phyloP scores from a whole-genome alignment of 2,888 invertebrate species.

The Sesia apiformis region DNA sequence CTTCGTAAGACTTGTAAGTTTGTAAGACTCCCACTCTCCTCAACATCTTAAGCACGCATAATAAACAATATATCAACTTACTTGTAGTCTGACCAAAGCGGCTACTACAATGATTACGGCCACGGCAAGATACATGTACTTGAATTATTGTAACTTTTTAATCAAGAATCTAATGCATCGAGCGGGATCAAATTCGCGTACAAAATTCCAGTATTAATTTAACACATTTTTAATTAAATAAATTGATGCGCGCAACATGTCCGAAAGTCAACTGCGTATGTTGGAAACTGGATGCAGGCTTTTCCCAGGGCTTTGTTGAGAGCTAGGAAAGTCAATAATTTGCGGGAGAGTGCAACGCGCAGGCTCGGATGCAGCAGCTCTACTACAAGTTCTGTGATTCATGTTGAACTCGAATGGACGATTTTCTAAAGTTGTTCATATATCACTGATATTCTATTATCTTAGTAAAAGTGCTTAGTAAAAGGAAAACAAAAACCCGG shows the following conservation, averaged over 20 bases:
- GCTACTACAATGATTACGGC: slow-evolving; percentile 6
- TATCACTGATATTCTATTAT: too few species aligned
- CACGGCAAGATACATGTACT: slow-evolving; percentile 4
- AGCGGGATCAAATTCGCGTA: not conserved
- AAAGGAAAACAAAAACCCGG: too few species aligned
- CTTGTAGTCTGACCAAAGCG: slow-evolving; percentile 1
- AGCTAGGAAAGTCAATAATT: slow-evolving; percentile 1
- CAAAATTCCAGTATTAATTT: not conserved
- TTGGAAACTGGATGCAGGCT: not conserved
- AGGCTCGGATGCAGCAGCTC: not conserved
- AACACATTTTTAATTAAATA: too few species aligned
- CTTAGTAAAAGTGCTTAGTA: too few species aligned
- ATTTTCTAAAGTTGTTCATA: too few species aligned
- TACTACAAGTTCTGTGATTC: not conserved
- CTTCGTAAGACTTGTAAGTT: too few species aligned
- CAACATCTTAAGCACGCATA: too few species aligned
- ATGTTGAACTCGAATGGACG: not conserved
- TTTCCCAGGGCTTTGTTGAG: not conserved
- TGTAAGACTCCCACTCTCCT: too few species aligned
- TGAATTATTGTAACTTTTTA: not conserved
- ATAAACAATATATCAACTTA: not conserved
- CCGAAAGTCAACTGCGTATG: not conserved
- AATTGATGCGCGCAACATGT: too few species aligned
- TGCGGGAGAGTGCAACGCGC: slow-evolving; percentile 1
- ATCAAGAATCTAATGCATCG: not conserved